Conservation (phyloP, 2,113 vertebrate genomes). For the Galbula dea region DNA sequence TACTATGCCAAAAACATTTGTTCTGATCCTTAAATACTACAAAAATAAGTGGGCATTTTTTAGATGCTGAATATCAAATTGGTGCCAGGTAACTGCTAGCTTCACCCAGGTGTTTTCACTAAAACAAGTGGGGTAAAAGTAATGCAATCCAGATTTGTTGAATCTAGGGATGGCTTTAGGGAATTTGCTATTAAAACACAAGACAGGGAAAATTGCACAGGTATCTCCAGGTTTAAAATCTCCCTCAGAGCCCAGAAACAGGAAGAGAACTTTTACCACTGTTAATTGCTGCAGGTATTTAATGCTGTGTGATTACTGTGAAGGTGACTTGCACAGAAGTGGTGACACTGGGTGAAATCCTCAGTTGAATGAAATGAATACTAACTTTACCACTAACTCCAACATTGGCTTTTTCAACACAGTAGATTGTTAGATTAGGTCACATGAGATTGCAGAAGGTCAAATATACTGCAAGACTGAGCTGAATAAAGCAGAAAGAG, state of each 20-base stretch:
- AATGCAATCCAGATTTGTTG: slow-evolving; percentile 16
- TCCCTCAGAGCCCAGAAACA: neutral
- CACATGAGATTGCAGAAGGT: neutral
- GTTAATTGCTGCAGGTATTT: neutral
- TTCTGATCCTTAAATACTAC: neutral
- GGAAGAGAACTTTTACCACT: neutral
- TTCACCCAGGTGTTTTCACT: slow-evolving; percentile 37
- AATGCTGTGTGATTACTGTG: neutral
- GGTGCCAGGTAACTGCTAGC: neutral
- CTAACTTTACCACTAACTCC: neutral
- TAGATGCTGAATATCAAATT: neutral
- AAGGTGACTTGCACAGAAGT: neutral
- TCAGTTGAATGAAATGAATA: neutral
- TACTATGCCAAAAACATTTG: neutral
- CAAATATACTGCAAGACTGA: neutral
- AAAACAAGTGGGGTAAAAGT: neutral
- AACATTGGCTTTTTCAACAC: neutral
- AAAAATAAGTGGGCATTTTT: neutral
- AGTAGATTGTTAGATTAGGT: neutral
- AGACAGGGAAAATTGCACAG: accelerated
- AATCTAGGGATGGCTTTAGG: slow-evolving; percentile 1
- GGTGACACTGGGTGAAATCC: neutral
- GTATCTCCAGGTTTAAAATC: neutral
- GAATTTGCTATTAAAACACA: slow-evolving; percentile 12
- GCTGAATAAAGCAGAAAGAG: neutral